Evolutionary conservation across 2,113 vertebrate genomes (phyloP).

Genomic region (Rutilus rutilus): DNA sequence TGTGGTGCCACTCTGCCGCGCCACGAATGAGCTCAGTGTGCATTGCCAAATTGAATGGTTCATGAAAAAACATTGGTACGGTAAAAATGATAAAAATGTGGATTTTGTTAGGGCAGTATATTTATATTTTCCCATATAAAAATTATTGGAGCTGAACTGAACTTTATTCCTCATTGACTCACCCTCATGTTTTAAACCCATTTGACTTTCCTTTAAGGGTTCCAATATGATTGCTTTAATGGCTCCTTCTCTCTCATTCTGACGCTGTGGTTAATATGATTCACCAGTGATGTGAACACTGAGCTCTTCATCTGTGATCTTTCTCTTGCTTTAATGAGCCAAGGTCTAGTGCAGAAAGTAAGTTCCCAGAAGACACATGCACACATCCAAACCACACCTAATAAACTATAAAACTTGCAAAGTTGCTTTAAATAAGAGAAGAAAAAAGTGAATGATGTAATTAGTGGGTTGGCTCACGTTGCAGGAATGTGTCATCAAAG

Average conservation of each 20-base stretch:
- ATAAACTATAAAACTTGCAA: conserved; percentile 34
- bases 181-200: not conserved
- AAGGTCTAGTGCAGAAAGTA: conserved; percentile 4
- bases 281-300: not conserved
- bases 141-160: not conserved
- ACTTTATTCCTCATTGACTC: not conserved
- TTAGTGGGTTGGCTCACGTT: conserved; percentile 72
- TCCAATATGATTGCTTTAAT: not conserved
- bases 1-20: too few species aligned
- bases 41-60: too few species aligned
- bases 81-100: too few species aligned
- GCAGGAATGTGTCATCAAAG: conserved; percentile 74
- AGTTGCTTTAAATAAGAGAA: conserved; percentile 20
- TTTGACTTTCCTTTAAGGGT: not conserved
- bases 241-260: not conserved
- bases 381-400: conserved; percentile 27
- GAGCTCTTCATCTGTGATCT: not conserved
- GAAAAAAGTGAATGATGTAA: conserved; percentile 71
- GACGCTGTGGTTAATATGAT: not conserved
- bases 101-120: too few species aligned
- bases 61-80: too few species aligned
- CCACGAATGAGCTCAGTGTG: too few species aligned
- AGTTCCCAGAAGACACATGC: conserved; percentile 12
- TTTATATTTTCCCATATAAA: too few species aligned
- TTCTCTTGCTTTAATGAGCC: not conserved